Base-by-base conservation (phyloP, 2,797 vertebrate genomes). In the Sebastes taczanowskii region DNA sequence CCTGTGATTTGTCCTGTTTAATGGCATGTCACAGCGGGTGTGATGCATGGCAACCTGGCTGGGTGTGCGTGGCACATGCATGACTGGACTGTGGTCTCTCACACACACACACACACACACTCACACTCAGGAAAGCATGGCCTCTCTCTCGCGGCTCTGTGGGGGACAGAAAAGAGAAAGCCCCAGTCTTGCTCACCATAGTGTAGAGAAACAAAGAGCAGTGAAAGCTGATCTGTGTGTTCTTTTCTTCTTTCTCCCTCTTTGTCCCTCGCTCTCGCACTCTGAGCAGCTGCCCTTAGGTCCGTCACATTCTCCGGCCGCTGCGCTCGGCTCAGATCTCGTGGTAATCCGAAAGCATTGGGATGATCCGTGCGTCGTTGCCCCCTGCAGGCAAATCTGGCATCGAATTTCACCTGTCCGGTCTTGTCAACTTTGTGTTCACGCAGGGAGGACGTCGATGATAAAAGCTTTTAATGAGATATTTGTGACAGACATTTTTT, bases 1-100 rank as follows among this genome's bases (percentile, higher is more conserved):
- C 35, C 66, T 74, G 85, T 91, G 89, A 93, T 94, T 93, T 89
- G 91, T 93, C 85, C 85, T 82, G 84, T 80, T 92, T 90, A 91
- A 91, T 91, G 82, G 81, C 8, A 58, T 93, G 89, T 90, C 88
- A 55, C 74, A 71, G 77, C 56, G 46, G 76, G 78, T 53, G 70
- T 91, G 88, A 93, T 90, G 80, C 88, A 91, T 82, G 60, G 83
- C 80, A 83, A 84, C 87, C 85, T 90, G 86, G 62, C 79, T 72
- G 66, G 66, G 27, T 78, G 53, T 81, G 79, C 76, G 81, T 49
- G 46, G 60, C 71, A 80, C 81, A 77, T 49, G 68, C 77, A 62
- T 71, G 84, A 76, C 55, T 72, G 68, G 69, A 63, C 61, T 10
- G 56, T 53, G 60, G 74, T 32, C 42, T 32, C 34, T 34, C 56